Evolutionary conservation across 2,797 vertebrate genomes (phyloP), one percentile per base, ranked within the genome.

Genomic region (Enteromius anoplus): DNA sequence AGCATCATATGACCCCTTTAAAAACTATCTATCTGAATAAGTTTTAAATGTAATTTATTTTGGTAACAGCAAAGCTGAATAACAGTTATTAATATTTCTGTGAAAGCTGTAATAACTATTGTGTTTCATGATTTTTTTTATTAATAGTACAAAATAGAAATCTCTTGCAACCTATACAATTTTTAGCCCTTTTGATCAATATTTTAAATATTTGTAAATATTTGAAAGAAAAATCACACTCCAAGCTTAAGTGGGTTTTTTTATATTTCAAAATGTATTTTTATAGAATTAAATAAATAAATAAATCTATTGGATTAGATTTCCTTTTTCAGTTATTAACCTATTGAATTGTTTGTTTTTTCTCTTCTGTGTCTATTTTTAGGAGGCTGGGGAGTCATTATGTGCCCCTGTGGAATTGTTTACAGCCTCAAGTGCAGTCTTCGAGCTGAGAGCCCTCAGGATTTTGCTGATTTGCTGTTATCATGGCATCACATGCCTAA

Each of bases 341-440:
- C 34, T 26, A 17, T 42, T 26, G 12, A 40, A 60, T 40, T 0
- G 2, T 37, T 40, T 9, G 15, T 53, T 58, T 4, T 60, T 19
- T 10, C 32, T 58, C 1, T 58, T 34, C 10, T 73, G 3, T 70
- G 26, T 49, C 37, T 5, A 15, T 62, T 26, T 15, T 64, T 29
- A 78, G 75, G 75, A 64, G 26, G 42, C 75, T 78, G 75, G 58
- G 75, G 60, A 47, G 15, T 78, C 37, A 78, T 78, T 29, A 78
- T 78, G 75, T 78, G 75, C 60, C 75, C 75, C 17, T 78, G 75
- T 78, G 75, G 75, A 49, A 78, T 78, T 47, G 26, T 78, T 40
- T 78, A 78, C 42, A 65, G 42, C 47, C 42, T 78, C 21, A 78
- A 78, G 32, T 65, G 42, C 42, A 78, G 34, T 47, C 75, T 78